phyloP scores from a whole-genome alignment of 64 coral and sea anemone species.

The Montipora capricornis region DNA sequence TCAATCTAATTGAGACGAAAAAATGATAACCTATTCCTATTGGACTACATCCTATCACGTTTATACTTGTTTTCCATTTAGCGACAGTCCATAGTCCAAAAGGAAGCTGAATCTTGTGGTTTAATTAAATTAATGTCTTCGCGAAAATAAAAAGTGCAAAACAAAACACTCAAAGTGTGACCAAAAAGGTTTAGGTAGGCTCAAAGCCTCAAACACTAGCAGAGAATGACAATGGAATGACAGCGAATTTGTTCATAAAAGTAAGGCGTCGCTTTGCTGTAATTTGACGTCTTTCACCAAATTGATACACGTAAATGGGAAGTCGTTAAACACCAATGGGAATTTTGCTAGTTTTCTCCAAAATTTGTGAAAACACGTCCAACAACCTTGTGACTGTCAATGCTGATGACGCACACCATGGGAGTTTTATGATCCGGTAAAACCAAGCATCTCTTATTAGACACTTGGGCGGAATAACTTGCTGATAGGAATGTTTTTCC shows the following conservation, averaged over 20 bases:
- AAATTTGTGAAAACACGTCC: not conserved
- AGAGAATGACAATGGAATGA: not conserved
- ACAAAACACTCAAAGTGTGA: not conserved
- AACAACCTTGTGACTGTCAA: not conserved
- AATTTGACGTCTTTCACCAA: not conserved
- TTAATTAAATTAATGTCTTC: not conserved
- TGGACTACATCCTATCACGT: not conserved
- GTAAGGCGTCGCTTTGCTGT: no score
- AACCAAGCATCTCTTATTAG: not conserved
- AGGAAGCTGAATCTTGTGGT: not conserved
- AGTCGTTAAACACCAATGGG: not conserved
- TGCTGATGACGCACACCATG: not conserved
- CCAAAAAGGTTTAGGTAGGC: constrained; percentile 4
- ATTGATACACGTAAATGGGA: not conserved
- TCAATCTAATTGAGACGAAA: not conserved
- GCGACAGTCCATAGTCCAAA: constrained; percentile 16
- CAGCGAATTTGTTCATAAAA: no score
- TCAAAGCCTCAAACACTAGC: not conserved
- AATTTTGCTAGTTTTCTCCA: not conserved
- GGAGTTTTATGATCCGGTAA: not conserved
- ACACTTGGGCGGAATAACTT: not conserved
- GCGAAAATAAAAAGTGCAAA: not conserved
- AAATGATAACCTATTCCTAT: not conserved
- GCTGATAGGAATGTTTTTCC: not conserved
- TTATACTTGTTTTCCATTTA: constrained; percentile 12